Evolutionary conservation across 2,113 vertebrate genomes (phyloP).

Genomic region (Gallinago undulata): DNA sequence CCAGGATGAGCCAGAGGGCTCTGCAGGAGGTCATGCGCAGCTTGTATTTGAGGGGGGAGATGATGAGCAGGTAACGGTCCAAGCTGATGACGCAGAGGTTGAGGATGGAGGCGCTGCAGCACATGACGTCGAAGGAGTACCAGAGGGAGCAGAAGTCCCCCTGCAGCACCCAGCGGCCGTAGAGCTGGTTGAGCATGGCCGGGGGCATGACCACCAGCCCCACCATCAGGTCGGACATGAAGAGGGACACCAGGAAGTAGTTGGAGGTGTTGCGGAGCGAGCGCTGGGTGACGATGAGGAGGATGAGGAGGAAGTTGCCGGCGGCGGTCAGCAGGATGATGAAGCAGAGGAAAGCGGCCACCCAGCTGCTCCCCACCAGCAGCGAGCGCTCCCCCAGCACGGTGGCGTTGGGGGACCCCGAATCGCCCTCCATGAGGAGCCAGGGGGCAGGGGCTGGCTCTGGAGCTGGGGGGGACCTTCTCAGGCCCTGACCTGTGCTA

Average conservation of each 20-base stretch:
- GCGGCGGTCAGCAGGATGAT: constrained; percentile 87
- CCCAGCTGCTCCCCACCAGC: constrained; percentile 80
- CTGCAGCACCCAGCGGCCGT: constrained; percentile 89
- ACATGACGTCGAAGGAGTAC: constrained; percentile 97
- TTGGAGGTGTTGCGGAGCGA: constrained; percentile 94
- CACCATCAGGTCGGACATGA: constrained; percentile 96
- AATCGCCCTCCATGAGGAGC: constrained; percentile 35
- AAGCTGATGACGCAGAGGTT: constrained; percentile 97
- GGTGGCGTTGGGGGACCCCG: constrained; percentile 14
- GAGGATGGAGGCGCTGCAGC: constrained; percentile 97
- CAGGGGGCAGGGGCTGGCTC: background rate
- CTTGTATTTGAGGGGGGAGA: constrained; percentile 93
- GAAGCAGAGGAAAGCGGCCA: constrained; percentile 83
- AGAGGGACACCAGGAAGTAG: constrained; percentile 95
- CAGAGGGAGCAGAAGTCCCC: constrained; percentile 88
- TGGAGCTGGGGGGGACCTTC: background rate
- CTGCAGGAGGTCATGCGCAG: constrained; percentile 89
- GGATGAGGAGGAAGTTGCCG: constrained; percentile 89
- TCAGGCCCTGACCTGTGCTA: background rate
- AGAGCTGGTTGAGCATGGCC: constrained; percentile 93
- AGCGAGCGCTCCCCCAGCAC: constrained; percentile 20
- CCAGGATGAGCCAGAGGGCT: constrained; percentile 85
- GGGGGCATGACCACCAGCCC: constrained; percentile 97
- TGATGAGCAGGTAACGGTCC: constrained; percentile 96
- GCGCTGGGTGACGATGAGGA: constrained; percentile 88